Base-by-base conservation (phyloP, 2,888 invertebrate genomes). In the Oscheius sp. region DNA sequence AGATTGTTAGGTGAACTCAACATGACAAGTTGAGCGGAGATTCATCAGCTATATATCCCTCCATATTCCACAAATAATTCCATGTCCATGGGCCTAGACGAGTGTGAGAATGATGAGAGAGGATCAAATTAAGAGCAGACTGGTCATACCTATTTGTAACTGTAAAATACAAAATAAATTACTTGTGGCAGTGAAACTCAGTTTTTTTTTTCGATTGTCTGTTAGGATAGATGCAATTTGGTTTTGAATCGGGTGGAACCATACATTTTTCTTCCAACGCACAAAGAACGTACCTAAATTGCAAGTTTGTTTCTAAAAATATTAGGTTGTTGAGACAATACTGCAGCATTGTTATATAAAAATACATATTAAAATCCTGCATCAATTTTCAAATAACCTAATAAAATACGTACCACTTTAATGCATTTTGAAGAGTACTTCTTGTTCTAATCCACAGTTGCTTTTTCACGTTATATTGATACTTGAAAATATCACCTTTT, bases 221-320 rank as follows among this genome's bases (percentile, higher is more conserved):
- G 2, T 33, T 33, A 33, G 36, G 36, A 2, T 33, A n/a, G n/a
- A n/a, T 14, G 20, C 54, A 54, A 2, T n/a, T n/a, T 12, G 22
- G 0, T 9, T 20, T 14, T 5, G 32, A 36, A 22, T 36, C 54
- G 17, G 17, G 14, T 33, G 54, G 54, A 54, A 36, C 54, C 32
- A 33, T 33, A 20, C 54, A 54, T 12, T 54, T 33, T 5, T 5
- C 33, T 33, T 54, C 54, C 20, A 54, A 54, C n/a, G 54, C 30
- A 12, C 54, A 54, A 12, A 54, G 24, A 54, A 54, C 54, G 14
- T 22, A 54, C 54, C 54, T 54, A 33, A 54, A 54, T 24, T 41
- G 12, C 3, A 3, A 22, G 20, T 36, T 8, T 36, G 8, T 36
- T 36, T 36, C 14, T 36, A 36, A 36, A 14, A 14, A 8, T 36